Base-by-base conservation (phyloP, 1,140 invertebrate species). In the Euura saliciscinereae region DNA sequence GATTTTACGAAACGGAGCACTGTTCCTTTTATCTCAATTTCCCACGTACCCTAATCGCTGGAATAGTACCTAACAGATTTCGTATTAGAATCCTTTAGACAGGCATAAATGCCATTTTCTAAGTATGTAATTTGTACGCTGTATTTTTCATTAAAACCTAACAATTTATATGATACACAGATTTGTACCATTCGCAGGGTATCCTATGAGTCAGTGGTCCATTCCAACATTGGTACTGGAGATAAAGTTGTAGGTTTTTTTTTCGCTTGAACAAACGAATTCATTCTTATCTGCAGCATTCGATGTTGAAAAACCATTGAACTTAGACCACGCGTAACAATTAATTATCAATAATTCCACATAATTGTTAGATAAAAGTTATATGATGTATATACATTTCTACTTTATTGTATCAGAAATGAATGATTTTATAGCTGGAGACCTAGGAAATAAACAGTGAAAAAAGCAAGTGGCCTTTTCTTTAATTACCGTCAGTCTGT, bases 301-400 rank as follows among this genome's bases (percentile, higher is more conserved):
- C 28, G 28, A 28, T 28, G 28, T 28, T 59, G 51, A 59, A 6
- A 59, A 59, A 59, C 51, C 51, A n/a, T 59, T 59, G 51, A 59
- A 59, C 13, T 59, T 59, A 59, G 13, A 59, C 51, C 51, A 11
- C 13, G 51, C 51, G 6, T 59, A 59, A 59, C 3, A 11, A n/a
- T 59, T 59, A n/a, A 59, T 28, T 28, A 28, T 28, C 3, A 59
- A 59, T 11, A 59, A 59, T 59, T 59, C 51, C 51, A 59, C 51
- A 59, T 59, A 59, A 59, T n/a, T 59, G 13, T 59, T 59, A 59
- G 51, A 59, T 59, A n/a, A 59, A 59, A 59, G 51, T 59, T 59
- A 59, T 59, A 59, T 59, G 28, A 59, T 59, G 51, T 59, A 59
- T 59, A 59, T 59, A 59, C 51, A 59, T 59, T 59, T 59, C 51